phyloP scores from a whole-genome alignment of 2,888 invertebrate species.

The Machimus atricapillus region DNA sequence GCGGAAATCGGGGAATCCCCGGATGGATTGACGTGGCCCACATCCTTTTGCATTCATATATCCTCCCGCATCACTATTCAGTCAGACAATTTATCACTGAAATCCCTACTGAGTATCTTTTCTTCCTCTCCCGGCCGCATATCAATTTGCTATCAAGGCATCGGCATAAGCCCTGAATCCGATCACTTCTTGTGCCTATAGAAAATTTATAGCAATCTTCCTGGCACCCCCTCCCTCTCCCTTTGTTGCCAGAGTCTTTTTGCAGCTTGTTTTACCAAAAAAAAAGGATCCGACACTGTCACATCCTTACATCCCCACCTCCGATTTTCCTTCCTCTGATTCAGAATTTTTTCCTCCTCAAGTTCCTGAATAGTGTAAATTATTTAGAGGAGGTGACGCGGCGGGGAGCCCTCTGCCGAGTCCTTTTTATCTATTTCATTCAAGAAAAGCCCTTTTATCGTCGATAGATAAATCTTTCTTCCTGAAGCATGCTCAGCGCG shows the following conservation, averaged over 20 bases:
- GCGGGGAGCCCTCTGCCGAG: neutral
- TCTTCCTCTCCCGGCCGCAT: constrained; percentile 37
- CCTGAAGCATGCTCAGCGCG: neutral
- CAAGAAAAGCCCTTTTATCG: neutral
- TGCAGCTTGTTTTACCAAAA: constrained; percentile 13
- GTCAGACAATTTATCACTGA: constrained; percentile 27
- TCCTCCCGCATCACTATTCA: constrained; percentile 21
- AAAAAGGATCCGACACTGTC: neutral
- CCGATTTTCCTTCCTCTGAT: neutral
- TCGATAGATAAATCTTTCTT: constrained; percentile 4
- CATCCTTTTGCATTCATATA: constrained; percentile 20
- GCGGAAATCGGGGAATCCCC: neutral
- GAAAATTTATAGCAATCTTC: constrained; percentile 39
- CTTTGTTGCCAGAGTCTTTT: constrained; percentile 10
- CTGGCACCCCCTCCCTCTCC: neutral
- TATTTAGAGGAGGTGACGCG: neutral
- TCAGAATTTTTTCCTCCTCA: neutral
- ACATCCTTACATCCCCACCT: neutral
- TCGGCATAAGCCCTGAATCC: constrained; percentile 15
- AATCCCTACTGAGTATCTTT: constrained; percentile 20
- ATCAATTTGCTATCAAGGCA: constrained; percentile 41
- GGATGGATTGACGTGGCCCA: neutral
- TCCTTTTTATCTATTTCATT: constrained; percentile 8
- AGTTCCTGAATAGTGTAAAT: constrained; percentile 11
- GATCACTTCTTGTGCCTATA: constrained; percentile 36